Conservation (phyloP, 2,888 invertebrate species). For the Psylliodes chrysocephalus region DNA sequence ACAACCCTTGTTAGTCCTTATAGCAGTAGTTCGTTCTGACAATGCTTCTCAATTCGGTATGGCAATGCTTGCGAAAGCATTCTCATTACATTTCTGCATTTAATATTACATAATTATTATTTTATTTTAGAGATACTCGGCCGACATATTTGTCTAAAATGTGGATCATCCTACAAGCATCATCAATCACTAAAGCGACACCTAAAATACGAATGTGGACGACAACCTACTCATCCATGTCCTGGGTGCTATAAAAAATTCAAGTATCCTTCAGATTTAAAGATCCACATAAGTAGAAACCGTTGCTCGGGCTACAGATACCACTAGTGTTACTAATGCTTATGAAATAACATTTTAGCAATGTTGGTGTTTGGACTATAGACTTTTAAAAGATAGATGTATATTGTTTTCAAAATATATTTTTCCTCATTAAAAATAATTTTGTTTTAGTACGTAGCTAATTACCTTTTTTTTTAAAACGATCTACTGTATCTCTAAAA, state of each 20-base stretch:
- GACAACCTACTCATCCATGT: slow-evolving; percentile 48
- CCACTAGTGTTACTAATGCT: not conserved
- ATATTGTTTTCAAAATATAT: too few species aligned
- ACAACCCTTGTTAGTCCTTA: too few species aligned
- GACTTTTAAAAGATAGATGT: too few species aligned
- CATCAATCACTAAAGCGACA: slow-evolving; percentile 46
- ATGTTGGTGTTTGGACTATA: too few species aligned
- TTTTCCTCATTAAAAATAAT: too few species aligned
- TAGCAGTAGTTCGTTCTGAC: too few species aligned
- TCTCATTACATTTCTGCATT: not conserved
- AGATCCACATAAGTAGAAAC: slow-evolving; percentile 26
- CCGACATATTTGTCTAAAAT: slow-evolving; percentile 29
- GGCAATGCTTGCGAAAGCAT: too few species aligned
- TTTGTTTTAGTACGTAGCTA: too few species aligned
- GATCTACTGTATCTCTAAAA: too few species aligned
- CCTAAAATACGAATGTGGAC: slow-evolving; percentile 49
- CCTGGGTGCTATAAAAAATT: slow-evolving; percentile 32
- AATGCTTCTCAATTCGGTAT: too few species aligned
- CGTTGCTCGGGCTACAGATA: slow-evolving; percentile 13
- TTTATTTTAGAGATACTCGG: not conserved
- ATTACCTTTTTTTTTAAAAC: too few species aligned
- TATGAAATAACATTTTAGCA: not conserved
- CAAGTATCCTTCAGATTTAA: slow-evolving; percentile 30
- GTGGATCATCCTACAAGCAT: slow-evolving; percentile 46
- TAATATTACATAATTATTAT: not conserved